Percentiles rank a stretch among this genome's conserved stretches.
These are phyloP conservation scores for Crepidodera aurea DNA, from an alignment of 2,888 invertebrate genomes.

Conservation along the genomic window DNA sequence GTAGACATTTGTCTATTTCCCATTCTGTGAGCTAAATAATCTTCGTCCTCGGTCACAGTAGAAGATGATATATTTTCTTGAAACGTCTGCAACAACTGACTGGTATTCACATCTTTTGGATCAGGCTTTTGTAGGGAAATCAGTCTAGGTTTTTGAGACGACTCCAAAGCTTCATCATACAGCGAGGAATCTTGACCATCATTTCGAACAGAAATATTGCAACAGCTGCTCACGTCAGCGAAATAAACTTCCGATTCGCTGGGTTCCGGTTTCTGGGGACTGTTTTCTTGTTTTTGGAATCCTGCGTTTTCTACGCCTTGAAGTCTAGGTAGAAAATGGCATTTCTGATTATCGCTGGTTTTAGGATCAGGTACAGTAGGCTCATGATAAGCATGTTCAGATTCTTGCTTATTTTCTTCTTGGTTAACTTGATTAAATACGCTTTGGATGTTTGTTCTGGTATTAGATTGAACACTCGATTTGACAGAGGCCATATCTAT, in stretches of 20 bases:
- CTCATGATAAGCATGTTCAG: slow-evolving; percentile 60
- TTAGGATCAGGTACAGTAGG: slow-evolving; percentile 44
- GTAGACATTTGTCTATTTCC: slow-evolving; percentile 67
- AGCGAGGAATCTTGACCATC: slow-evolving; percentile 67
- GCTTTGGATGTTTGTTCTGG: slow-evolving; percentile 63
- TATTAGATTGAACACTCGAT: slow-evolving; percentile 52
- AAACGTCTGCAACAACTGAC: slow-evolving; percentile 52
- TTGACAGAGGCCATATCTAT: slow-evolving; percentile 62
- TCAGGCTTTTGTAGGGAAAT: slow-evolving; percentile 61
- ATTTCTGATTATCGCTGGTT: slow-evolving; percentile 50
- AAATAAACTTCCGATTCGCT: slow-evolving; percentile 87
- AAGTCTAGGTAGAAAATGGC: slow-evolving; percentile 61
- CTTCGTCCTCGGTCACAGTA: slow-evolving; percentile 63
- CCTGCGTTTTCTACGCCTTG: slow-evolving; percentile 81
- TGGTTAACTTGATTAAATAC: slow-evolving; percentile 51
- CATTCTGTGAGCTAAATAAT: slow-evolving; percentile 67
- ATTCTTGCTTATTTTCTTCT: slow-evolving; percentile 47
- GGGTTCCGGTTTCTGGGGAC: slow-evolving; percentile 67
- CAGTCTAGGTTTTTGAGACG: slow-evolving; percentile 55
- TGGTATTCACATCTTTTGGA: slow-evolving; percentile 49
- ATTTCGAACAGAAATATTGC: slow-evolving; percentile 73
- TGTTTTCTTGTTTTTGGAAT: slow-evolving; percentile 75
- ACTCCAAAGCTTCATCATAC: slow-evolving; percentile 66
- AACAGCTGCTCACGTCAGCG: slow-evolving; percentile 86
- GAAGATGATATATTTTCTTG: slow-evolving; percentile 53